Evolutionary conservation across 2,113 vertebrate genomes (phyloP).

Genomic region (Malurus cyaneus): DNA sequence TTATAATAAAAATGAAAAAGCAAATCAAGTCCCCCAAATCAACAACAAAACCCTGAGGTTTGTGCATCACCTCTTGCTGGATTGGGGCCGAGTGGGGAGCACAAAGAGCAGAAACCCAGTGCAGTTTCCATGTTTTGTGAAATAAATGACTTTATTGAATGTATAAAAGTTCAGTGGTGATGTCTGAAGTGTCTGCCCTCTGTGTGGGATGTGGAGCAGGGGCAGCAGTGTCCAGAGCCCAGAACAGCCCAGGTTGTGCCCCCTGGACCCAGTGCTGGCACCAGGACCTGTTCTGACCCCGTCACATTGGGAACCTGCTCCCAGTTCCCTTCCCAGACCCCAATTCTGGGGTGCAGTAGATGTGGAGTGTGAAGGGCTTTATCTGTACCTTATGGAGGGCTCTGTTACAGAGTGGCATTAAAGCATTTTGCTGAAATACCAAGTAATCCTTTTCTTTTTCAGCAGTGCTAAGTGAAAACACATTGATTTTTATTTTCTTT

Average conservation of each 20-base stretch:
- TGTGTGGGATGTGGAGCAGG: fast-evolving
- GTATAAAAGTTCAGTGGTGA: neutral
- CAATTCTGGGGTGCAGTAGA: neutral
- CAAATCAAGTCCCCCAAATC: neutral
- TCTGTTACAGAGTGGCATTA: conserved; percentile 37
- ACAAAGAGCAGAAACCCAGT: neutral
- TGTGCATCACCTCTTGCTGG: neutral
- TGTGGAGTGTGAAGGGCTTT: neutral
- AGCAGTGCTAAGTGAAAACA: conserved; percentile 27
- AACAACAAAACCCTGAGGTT: neutral
- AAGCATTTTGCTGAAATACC: conserved; percentile 38
- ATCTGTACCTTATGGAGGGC: neutral
- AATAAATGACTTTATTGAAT: neutral
- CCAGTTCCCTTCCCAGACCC: neutral
- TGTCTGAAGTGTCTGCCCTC: neutral
- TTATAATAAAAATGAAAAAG: neutral
- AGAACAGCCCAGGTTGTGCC: fast-evolving
- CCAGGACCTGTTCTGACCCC: neutral
- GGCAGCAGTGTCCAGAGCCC: neutral
- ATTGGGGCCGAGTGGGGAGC: neutral
- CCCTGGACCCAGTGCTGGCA: neutral
- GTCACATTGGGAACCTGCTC: fast-evolving
- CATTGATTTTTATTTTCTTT: conserved; percentile 62
- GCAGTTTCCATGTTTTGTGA: neutral
- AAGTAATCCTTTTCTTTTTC: conserved; percentile 36